Evolutionary conservation across 2,888 invertebrate genomes (phyloP).

Genomic region (Antheraea yamamai): DNA sequence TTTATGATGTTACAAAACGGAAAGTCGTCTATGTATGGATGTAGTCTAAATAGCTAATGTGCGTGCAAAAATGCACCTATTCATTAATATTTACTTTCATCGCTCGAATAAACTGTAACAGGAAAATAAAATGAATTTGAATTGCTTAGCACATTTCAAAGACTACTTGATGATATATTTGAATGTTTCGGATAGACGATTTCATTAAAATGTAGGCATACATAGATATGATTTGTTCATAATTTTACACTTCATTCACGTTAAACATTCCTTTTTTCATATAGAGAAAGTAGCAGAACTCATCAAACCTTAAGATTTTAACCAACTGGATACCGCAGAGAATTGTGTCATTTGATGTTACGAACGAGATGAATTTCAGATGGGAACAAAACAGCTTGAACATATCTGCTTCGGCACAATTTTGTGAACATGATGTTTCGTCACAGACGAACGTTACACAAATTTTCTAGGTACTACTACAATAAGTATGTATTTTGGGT

Average conservation of each 20-base stretch:
- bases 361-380: background rate
- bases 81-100: conserved; percentile 20
- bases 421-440: background rate
- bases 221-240: no score
- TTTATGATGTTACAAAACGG: background rate
- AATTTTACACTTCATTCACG: background rate
- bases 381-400: background rate
- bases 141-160: background rate
- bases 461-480: no score
- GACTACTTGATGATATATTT: background rate
- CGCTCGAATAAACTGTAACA: conserved; percentile 9
- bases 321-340: background rate
- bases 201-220: no score
- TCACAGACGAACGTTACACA: no score
- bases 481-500: no score
- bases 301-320: no score
- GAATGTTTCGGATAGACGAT: background rate
- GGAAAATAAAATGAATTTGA: conserved; percentile 16
- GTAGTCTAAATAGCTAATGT: conserved; percentile 19
- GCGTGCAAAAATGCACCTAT: conserved; percentile 21
- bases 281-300: background rate
- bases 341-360: background rate
- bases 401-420: background rate
- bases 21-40: conserved; percentile 12
- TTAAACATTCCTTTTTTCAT: background rate